Evolutionary conservation across 92 coral and sea anemone species (phyloP).

Genomic region (Parazoanthus swiftii): DNA sequence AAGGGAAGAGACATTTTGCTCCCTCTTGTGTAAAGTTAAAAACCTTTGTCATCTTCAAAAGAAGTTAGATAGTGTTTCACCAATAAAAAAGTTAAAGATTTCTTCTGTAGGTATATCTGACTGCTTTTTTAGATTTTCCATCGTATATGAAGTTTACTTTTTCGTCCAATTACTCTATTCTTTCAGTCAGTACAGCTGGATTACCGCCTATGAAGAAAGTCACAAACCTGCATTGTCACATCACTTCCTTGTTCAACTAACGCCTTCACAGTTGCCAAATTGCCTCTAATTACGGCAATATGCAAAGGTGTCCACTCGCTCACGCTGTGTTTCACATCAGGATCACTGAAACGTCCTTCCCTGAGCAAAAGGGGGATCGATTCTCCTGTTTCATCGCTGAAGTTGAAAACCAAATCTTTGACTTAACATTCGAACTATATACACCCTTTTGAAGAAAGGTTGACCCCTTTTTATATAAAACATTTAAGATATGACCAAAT

Average conservation of each 20-base stretch:
- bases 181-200: neutral
- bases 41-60: no score
- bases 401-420: neutral
- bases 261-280: neutral
- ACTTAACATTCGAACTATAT: neutral
- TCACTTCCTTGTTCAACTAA: slow-evolving; percentile 16
- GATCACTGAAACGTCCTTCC: neutral
- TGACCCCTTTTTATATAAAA: no score
- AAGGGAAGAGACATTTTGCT: no score
- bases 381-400: slow-evolving; percentile 17
- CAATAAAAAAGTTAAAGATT: no score
- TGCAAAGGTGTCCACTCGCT: slow-evolving; percentile 7
- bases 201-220: neutral
- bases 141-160: no score
- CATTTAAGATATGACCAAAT: no score
- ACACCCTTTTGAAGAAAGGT: no score
- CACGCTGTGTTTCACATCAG: slow-evolving; percentile 6
- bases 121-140: no score
- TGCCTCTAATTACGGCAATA: slow-evolving; percentile 6
- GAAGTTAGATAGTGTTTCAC: no score
- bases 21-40: no score
- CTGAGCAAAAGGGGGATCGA: slow-evolving; percentile 10
- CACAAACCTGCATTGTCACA: neutral
- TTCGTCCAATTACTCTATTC: no score
- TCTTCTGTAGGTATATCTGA: neutral